Conservation (phyloP, 2,888 invertebrate species). For the Drosophila greeni region DNA sequence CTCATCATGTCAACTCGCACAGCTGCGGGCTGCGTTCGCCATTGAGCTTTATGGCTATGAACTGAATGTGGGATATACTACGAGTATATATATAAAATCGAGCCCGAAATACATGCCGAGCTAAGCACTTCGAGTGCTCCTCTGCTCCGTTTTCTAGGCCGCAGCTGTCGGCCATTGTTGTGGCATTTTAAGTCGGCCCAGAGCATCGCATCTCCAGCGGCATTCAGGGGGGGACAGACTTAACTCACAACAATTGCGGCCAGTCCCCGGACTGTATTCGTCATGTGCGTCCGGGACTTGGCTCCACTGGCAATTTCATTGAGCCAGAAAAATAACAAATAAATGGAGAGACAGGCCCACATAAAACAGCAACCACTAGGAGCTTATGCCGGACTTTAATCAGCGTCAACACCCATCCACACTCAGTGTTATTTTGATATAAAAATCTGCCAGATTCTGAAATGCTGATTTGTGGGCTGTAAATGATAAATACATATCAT, state of each 20-base stretch:
- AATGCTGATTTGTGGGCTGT: conserved; percentile 2
- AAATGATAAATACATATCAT: conserved; percentile 7
- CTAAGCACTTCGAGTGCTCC: conserved; percentile 54
- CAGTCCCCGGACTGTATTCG: conserved; percentile 41
- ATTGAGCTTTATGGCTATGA: conserved; percentile 61
- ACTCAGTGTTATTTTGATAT: background rate
- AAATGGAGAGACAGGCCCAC: conserved; percentile 24
- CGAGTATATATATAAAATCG: conserved; percentile 4
- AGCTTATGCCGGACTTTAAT: conserved; percentile 16
- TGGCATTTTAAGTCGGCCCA: conserved; percentile 69
- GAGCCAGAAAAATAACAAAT: conserved; percentile 35
- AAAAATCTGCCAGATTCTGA: background rate
- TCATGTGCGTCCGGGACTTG: conserved; percentile 11
- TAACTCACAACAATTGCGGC: conserved; percentile 62
- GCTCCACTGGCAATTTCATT: conserved; percentile 20
- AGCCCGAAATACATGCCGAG: conserved; percentile 50
- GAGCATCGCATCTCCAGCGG: conserved; percentile 28
- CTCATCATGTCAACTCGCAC: conserved; percentile 67
- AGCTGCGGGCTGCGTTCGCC: conserved; percentile 50
- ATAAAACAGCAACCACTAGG: conserved; percentile 4
- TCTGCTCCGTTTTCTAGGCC: conserved; percentile 36
- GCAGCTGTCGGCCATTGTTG: conserved; percentile 70
- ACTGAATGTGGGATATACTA: conserved; percentile 18
- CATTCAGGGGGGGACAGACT: conserved; percentile 58
- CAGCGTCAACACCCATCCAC: background rate